A percentile compares a stretch with the other conserved stretches of the same genome.
phyloP scores from a whole-genome alignment of 2,797 vertebrate genomes.

The Hapalemur alaotrensis region DNA sequence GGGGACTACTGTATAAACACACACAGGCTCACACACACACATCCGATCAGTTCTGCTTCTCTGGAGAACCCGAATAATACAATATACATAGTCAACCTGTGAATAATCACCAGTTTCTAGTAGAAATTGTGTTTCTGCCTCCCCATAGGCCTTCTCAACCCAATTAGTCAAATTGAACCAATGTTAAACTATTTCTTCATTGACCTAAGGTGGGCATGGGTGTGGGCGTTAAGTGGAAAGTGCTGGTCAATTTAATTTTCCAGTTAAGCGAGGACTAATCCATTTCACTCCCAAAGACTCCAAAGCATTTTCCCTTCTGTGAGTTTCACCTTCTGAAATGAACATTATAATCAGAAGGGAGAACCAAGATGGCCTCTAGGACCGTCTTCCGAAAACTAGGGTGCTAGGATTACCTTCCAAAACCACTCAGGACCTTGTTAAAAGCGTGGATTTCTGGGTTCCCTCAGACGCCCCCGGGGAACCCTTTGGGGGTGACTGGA shows the following conservation, averaged over 20 bases:
- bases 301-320: not conserved
- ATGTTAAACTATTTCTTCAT: constrained; percentile 75
- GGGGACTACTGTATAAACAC: not conserved
- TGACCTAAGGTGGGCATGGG: constrained; percentile 64
- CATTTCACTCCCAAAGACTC: not conserved
- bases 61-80: not conserved
- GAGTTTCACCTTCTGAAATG: not conserved
- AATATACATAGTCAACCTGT: not conserved
- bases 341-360: not conserved
- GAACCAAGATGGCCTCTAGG: not conserved
- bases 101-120: constrained; percentile 42
- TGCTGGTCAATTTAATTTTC: not conserved
- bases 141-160: constrained; percentile 68
- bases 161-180: constrained; percentile 72
- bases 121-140: constrained; percentile 43
- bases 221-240: not conserved
- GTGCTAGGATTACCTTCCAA: not conserved
- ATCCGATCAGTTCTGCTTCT: not conserved
- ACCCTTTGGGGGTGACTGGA: not conserved
- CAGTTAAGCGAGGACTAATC: not conserved
- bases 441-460: not conserved
- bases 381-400: not conserved
- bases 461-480: not conserved
- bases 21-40: not conserved
- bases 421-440: not conserved